These are phyloP conservation scores for Lysandra coridon DNA, from an alignment of 2,888 invertebrate genomes.

Conservation along the genomic window DNA sequence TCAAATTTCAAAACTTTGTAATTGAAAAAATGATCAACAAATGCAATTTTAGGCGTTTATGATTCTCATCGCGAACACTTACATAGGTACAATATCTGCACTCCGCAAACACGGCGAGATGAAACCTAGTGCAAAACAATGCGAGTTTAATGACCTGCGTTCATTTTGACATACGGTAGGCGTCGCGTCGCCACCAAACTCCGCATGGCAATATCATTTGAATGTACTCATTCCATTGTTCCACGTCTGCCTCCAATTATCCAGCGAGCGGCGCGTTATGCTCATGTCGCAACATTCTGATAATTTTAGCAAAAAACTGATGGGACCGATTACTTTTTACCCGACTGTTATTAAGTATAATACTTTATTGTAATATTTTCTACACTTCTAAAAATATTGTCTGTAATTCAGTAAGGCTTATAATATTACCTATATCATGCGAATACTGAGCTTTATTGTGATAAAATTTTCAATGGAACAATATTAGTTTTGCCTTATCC, in stretches of 20 bases:
- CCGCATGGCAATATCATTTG: conserved; percentile 25
- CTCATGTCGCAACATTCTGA: not conserved
- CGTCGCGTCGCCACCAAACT: conserved; percentile 9
- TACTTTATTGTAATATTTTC: too few species aligned
- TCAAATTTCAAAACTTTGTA: too few species aligned
- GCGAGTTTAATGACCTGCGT: conserved; percentile 25
- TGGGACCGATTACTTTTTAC: not conserved
- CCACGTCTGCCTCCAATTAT: conserved; percentile 14
- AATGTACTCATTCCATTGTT: conserved; percentile 21
- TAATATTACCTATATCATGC: not conserved
- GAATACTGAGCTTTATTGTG: not conserved
- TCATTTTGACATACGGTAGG: conserved; percentile 29
- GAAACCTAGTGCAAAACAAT: not conserved
- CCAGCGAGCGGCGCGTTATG: conserved; percentile 17
- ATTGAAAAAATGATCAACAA: not conserved
- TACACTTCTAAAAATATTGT: not conserved
- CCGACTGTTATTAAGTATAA: too few species aligned
- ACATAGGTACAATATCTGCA: too few species aligned
- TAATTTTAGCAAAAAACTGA: not conserved
- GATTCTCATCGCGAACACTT: not conserved
- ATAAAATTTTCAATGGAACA: not conserved
- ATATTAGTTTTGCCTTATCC: not conserved
- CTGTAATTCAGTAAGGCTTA: not conserved
- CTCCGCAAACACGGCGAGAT: not conserved
- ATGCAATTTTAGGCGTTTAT: not conserved